Base-by-base conservation (phyloP, 37 sponge, comb jelly and placozoan species). In the Cladorhizidae sp. region DNA sequence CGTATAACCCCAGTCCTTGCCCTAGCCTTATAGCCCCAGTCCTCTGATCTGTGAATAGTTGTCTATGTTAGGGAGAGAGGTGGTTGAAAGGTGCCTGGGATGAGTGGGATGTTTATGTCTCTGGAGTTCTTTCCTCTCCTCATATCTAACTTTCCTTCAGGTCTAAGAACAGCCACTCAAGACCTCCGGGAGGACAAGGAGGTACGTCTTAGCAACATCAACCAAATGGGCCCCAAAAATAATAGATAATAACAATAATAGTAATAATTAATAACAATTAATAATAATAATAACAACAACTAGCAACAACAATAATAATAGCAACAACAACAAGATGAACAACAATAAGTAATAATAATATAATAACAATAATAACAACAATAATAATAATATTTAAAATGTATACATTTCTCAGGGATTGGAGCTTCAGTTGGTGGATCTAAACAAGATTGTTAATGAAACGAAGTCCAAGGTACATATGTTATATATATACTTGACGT, bases 101-200 rank as follows among this genome's bases (percentile, higher is more conserved):
- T 20, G 17, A 54, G 17, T 54, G 12, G 55, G 17, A 54, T 20
- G 55, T 54, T 12, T 54, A 17, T 54, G 55, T 54, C 17, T 54
- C 17, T 54, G 55, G 17, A 20, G 17, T 20, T 54, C 17, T 12
- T 54, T 54, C 17, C 17, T 54, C 55, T n/a, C n/a, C n/a, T n/a
- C n/a, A n/a, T 54, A 17, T 54, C 17, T 54, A 17, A n/a, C n/a
- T n/a, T 61, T 61, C 20, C n/a, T 75, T 62, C 69, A 86, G 89
- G 90, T 77, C 72, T 96, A n/a, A 90, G 77, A 70, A 77, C 68
- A 45, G 93, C 90, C 42, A 96, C 97, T 28, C 42, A 77, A 49
- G 93, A 64, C 0, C 91, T 93, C 18, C 97, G 93, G 63, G 67
- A 64, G n/a, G 97, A 96, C 68, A 96, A 96, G 83, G 97, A 96